Percentiles rank a stretch among this genome's conserved stretches.
phyloP scores from a whole-genome alignment of 1,140 invertebrate species.

The Probaryconus sp. region DNA sequence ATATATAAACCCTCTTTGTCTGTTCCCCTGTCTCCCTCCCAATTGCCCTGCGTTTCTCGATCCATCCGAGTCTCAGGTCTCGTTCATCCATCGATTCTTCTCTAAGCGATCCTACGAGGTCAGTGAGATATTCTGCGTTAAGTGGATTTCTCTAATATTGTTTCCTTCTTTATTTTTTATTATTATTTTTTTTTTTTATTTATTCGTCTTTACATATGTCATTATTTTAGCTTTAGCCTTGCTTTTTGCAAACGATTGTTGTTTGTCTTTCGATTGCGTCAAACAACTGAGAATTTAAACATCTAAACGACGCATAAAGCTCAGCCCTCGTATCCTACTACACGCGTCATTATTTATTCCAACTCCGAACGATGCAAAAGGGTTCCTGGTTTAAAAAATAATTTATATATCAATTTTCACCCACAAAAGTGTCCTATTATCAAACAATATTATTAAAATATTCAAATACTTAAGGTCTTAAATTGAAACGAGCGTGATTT shows the following conservation, averaged over 20 bases:
- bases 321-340: conserved; percentile 43
- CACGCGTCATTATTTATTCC: conserved; percentile 21
- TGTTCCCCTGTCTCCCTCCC: conserved; percentile 25
- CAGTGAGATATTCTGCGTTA: conserved; percentile 65
- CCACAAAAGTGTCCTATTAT: background rate
- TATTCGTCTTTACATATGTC: background rate
- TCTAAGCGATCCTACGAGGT: conserved; percentile 77
- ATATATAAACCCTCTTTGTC: no score
- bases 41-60: conserved; percentile 46
- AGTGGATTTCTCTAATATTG: conserved; percentile 34
- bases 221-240: background rate
- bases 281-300: conserved; percentile 13
- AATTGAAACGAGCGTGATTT: no score
- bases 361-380: conserved; percentile 53
- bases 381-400: conserved; percentile 40
- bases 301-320: conserved; percentile 32
- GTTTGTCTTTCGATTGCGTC: conserved; percentile 4
- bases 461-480: no score
- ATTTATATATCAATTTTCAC: conserved; percentile 20
- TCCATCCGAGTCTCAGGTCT: conserved; percentile 63
- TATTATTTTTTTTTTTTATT: background rate
- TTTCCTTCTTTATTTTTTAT: conserved; percentile 21
- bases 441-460: no score
- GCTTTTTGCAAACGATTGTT: background rate
- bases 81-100: conserved; percentile 67